Evolutionary conservation across 2,888 invertebrate genomes (phyloP).

Genomic region (Hypomecis atomaria): DNA sequence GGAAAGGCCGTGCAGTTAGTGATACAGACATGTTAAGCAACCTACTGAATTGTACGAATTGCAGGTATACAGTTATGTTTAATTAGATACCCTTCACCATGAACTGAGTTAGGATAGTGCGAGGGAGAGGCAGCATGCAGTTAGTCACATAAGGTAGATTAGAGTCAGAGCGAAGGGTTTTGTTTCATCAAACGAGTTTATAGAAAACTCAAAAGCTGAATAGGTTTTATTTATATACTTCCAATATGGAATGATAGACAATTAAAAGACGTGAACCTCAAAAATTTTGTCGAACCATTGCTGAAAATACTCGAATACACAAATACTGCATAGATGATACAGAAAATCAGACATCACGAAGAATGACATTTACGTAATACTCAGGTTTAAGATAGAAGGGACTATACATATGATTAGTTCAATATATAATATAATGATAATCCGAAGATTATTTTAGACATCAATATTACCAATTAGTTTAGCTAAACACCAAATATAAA

Average conservation of each 20-base stretch:
- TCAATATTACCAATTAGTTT: conserved; percentile 51
- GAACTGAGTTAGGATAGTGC: conserved; percentile 63
- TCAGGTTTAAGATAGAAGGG: conserved; percentile 1
- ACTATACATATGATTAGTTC: conserved; percentile 41
- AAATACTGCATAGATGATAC: neutral
- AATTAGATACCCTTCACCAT: conserved; percentile 51
- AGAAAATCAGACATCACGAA: neutral
- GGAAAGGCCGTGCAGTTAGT: conserved; percentile 69
- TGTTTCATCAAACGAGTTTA: neutral
- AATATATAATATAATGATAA: conserved; percentile 35
- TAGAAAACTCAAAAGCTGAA: neutral
- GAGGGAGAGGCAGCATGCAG: conserved; percentile 68
- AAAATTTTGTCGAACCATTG: conserved; percentile 13
- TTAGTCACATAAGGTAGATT: conserved; percentile 57
- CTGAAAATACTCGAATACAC: neutral
- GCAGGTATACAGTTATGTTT: neutral
- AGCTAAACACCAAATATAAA: conserved; percentile 58
- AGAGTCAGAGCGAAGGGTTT: conserved; percentile 44
- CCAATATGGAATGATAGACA: conserved; percentile 5
- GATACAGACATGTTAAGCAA: conserved; percentile 55
- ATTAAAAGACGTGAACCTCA: neutral
- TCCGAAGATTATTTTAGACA: conserved; percentile 66
- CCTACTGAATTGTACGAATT: conserved; percentile 45
- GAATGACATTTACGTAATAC: neutral
- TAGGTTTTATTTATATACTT: neutral